These are phyloP conservation scores for Apogon talboti DNA, from an alignment of 2,797 vertebrate genomes.

Conservation along the genomic window DNA sequence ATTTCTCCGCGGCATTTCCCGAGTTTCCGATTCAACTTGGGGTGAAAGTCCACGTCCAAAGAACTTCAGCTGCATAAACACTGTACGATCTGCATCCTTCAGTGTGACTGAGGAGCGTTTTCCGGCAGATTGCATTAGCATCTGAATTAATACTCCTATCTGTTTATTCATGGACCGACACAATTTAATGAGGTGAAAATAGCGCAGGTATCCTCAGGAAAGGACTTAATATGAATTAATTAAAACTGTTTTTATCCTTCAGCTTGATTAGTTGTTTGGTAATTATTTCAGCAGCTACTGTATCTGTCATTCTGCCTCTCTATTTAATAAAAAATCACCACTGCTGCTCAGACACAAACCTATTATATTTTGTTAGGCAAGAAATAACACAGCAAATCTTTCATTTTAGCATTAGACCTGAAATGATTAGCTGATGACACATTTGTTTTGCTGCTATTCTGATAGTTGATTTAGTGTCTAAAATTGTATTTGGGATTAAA, in stretches of 20 bases:
- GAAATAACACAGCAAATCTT: too few relatives aligned
- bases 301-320: too few relatives aligned
- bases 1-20: too few relatives aligned
- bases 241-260: neutral
- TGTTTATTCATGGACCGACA: conserved; percentile 6
- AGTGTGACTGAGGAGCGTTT: neutral
- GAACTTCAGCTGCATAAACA: conserved; percentile 10
- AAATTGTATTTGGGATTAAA: too few relatives aligned
- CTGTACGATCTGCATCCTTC: neutral
- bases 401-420: too few relatives aligned
- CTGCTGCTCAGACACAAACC: too few relatives aligned
- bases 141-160: neutral
- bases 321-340: too few relatives aligned
- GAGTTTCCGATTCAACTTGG: neutral
- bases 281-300: too few relatives aligned
- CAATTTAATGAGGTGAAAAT: neutral
- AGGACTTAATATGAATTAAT: neutral
- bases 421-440: too few relatives aligned
- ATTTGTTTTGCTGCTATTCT: too few relatives aligned
- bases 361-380: too few relatives aligned
- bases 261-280: neutral
- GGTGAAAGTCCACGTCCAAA: neutral
- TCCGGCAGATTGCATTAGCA: neutral
- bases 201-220: neutral
- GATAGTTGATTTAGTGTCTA: too few relatives aligned